phyloP scores from a whole-genome alignment of 2,113 vertebrate genomes.

The Chlamydotis undulata region DNA sequence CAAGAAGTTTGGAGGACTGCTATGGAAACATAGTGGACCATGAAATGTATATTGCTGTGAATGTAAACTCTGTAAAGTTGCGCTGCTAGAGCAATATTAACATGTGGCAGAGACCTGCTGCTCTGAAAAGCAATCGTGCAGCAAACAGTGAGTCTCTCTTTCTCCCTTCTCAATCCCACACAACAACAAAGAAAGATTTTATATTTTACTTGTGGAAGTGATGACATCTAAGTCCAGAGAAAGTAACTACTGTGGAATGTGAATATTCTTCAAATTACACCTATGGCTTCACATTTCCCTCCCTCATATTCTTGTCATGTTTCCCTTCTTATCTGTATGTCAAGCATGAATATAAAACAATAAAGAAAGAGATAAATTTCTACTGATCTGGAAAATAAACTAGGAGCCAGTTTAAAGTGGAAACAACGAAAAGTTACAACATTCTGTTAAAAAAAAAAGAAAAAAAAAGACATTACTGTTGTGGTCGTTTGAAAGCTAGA shows the following conservation, averaged over 20 bases:
- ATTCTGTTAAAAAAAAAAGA: neutral
- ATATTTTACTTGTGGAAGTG: neutral
- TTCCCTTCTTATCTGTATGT: neutral
- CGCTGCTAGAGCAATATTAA: neutral
- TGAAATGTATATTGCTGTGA: neutral
- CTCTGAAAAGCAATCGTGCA: neutral
- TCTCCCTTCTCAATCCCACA: neutral
- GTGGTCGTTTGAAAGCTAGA: neutral
- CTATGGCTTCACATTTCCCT: neutral
- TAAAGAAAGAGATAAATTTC: neutral
- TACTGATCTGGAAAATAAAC: neutral
- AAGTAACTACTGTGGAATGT: neutral
- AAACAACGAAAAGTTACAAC: neutral
- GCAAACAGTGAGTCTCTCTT: neutral
- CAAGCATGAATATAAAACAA: neutral
- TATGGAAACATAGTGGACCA: accelerated
- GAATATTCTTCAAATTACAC: neutral
- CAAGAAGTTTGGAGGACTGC: neutral
- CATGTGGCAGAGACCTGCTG: neutral
- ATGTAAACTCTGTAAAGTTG: neutral
- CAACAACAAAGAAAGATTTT: neutral
- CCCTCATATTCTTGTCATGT: neutral
- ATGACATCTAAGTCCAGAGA: neutral
- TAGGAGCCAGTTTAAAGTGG: neutral
- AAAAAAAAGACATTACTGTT: neutral